Evolutionary conservation across 1,140 invertebrate genomes (phyloP), one percentile per base, ranked within the genome.

Genomic region (Cyclargus thomasi): DNA sequence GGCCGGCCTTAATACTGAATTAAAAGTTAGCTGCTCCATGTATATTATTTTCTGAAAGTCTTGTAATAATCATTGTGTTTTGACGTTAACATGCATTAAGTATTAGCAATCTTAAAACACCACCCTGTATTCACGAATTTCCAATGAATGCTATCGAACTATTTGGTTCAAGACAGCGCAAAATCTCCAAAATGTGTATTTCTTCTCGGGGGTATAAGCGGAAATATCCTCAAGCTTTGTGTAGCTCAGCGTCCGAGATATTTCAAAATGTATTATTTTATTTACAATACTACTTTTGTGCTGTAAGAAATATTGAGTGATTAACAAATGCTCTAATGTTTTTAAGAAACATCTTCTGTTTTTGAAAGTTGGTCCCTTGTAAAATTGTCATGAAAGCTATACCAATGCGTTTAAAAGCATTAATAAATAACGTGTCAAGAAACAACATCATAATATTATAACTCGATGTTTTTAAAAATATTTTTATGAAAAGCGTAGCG

Each of bases 101-200:
- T n/a, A n/a, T n/a, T n/a, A n/a, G n/a, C n/a, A n/a, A n/a, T n/a
- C n/a, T 8, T 35, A 5, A 35, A 8, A 35, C 29, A 35, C 29
- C 29, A 5, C 8, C 39, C 63, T 67, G 76, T 76, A 77, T 82
- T 76, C 79, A 75, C 76, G 75, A 73, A 75, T 73, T 66, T 71
- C 64, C 17, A 20, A 59, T 59, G 55, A 18, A 59, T 69, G 63
- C 74, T 76, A 81, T 83, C 73, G 77, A 76, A 79, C 74, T 77
- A 81, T 80, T 82, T 78, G 70, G 74, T 73, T 67, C 64, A 68
- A 77, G 70, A 72, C 72, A 86, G 76, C 77, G 69, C 70, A 74
- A 85, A 86, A 86, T 86, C 81, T 85, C 77, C 81, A 77, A 88
- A 88, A 86, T 87, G 79, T 85, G 79, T 75, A 81, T 80, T 69